Percentiles rank a stretch among this genome's conserved stretches.
These are phyloP conservation scores for Dufourea novaeangliae DNA, from an alignment of 1,140 invertebrate species.

Conservation along the genomic window DNA sequence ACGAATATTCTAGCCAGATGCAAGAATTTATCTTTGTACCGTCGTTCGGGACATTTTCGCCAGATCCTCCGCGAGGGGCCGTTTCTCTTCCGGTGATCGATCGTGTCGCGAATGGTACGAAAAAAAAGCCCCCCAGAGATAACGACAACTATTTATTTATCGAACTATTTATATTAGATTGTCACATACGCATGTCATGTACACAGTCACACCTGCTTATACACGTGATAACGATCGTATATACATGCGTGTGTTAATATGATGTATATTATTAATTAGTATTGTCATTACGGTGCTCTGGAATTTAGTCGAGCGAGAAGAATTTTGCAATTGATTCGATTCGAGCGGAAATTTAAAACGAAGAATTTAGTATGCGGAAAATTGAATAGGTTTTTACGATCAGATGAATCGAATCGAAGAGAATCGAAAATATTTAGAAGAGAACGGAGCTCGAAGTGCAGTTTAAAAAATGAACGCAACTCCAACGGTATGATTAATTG, in stretches of 20 bases:
- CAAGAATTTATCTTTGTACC: constrained; percentile 25
- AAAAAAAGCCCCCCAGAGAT: constrained; percentile 26
- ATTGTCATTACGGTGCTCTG: not conserved
- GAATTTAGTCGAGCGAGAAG: not conserved
- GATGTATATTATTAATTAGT: constrained; percentile 2
- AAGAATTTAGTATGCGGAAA: not conserved
- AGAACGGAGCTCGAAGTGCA: too few species aligned
- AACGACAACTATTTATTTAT: constrained; percentile 57
- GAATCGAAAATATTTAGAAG: not conserved
- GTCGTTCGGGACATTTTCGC: constrained; percentile 14
- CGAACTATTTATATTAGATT: constrained; percentile 58
- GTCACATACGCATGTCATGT: constrained; percentile 43
- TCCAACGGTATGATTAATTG: not conserved
- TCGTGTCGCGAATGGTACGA: not conserved
- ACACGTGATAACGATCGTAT: constrained; percentile 25
- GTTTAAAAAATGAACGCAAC: not conserved
- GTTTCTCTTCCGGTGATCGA: constrained; percentile 1
- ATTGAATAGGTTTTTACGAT: too few species aligned
- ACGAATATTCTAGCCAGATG: constrained; percentile 18
- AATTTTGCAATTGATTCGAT: constrained; percentile 2
- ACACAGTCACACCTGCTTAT: constrained; percentile 22
- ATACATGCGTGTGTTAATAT: not conserved
- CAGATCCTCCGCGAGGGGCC: not conserved
- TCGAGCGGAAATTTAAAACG: not conserved
- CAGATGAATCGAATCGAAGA: not conserved